Percentiles rank a stretch among this genome's conserved stretches.
Conservation (phyloP, 2,888 invertebrate genomes). For the Carabus problematicus region DNA sequence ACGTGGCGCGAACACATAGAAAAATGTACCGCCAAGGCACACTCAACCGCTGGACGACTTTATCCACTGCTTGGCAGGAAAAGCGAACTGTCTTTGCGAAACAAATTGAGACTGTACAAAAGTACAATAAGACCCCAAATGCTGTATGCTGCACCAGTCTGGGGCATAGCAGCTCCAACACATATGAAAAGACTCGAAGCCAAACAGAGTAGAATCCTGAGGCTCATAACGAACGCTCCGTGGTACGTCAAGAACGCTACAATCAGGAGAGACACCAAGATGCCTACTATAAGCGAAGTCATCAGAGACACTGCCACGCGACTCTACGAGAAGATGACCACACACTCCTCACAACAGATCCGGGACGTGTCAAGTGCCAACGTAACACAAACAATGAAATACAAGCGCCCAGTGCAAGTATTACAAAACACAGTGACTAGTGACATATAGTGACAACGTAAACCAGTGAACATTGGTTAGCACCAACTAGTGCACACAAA, state of each 20-base stretch:
- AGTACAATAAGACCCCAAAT: conserved; percentile 11
- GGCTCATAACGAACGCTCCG: neutral
- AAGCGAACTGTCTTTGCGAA: too few relatives aligned
- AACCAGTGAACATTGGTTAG: too few relatives aligned
- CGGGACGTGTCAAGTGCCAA: neutral
- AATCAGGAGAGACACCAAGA: conserved; percentile 3
- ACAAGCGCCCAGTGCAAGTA: too few relatives aligned
- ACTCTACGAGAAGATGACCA: neutral
- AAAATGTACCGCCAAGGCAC: neutral
- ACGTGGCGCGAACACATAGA: neutral
- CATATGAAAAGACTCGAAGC: neutral
- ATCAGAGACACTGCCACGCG: neutral
- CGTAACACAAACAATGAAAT: too few relatives aligned
- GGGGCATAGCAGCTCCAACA: conserved; percentile 3
- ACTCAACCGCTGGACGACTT: neutral
- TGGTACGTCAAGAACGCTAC: conserved; percentile 2
- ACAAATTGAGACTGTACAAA: conserved; percentile 14
- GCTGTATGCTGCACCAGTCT: conserved; percentile 10
- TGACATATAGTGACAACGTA: too few relatives aligned
- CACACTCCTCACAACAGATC: neutral
- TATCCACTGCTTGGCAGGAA: neutral
- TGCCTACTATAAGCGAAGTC: neutral
- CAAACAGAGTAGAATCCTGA: neutral
- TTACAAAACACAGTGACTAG: too few relatives aligned
- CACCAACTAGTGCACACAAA: too few relatives aligned